phyloP scores from a whole-genome alignment of 2,888 invertebrate genomes.

The Emmelina monodactyla region DNA sequence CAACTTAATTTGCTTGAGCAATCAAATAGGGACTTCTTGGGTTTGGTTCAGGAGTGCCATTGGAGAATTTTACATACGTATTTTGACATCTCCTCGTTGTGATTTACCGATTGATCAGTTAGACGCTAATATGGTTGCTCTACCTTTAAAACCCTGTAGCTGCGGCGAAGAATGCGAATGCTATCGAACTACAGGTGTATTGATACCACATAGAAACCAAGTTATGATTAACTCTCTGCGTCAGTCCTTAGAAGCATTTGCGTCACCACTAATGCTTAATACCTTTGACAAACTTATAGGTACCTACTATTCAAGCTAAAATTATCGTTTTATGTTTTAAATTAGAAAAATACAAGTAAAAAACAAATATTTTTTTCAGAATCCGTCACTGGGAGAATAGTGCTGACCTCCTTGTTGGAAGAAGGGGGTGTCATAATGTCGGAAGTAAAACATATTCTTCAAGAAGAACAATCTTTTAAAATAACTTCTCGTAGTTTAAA shows the following conservation, averaged over 20 bases:
- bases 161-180: conserved; percentile 53
- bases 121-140: conserved; percentile 31
- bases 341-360: not conserved
- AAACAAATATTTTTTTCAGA: conserved; percentile 25
- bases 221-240: conserved; percentile 44
- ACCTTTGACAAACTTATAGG: conserved; percentile 46
- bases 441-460: conserved; percentile 41
- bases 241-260: conserved; percentile 40
- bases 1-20: conserved; percentile 44
- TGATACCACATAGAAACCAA: conserved; percentile 49
- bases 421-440: conserved; percentile 46
- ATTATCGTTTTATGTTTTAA: not conserved
- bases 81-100: conserved; percentile 48
- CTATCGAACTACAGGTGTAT: conserved; percentile 38
- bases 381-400: conserved; percentile 39
- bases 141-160: conserved; percentile 47
- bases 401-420: conserved; percentile 37
- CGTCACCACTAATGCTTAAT: conserved; percentile 41
- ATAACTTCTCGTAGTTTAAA: conserved; percentile 32
- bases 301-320: conserved; percentile 18
- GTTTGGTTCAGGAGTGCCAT: conserved; percentile 46
- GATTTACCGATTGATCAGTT: conserved; percentile 44
- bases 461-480: conserved; percentile 28
- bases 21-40: conserved; percentile 41
- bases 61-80: conserved; percentile 48